A percentile compares a stretch with the other conserved stretches of the same genome.
Evolutionary conservation across 2,888 invertebrate genomes (phyloP).

Genomic region (Allophyes oxyacanthae): DNA sequence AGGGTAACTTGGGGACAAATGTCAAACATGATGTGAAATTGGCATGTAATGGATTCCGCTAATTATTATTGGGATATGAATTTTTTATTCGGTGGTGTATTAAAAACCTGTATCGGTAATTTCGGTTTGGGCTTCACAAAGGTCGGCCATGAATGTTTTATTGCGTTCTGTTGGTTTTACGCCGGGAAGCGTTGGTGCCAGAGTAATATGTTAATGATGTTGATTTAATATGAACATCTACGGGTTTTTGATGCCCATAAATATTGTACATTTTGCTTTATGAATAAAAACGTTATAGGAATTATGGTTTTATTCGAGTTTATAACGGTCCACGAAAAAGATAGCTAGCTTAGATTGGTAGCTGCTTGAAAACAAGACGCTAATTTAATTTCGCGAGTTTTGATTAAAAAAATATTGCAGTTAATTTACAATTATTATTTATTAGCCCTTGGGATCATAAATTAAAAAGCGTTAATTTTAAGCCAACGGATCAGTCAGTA

Average conservation of each 20-base stretch:
- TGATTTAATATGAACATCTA: constrained; percentile 61
- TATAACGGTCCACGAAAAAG: too few species aligned
- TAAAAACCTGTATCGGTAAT: constrained; percentile 65
- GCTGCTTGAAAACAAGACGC: too few species aligned
- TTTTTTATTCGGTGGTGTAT: constrained; percentile 61
- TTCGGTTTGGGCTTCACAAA: constrained; percentile 71
- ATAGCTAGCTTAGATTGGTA: too few species aligned
- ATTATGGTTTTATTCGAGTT: neutral
- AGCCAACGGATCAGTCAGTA: constrained; percentile 62
- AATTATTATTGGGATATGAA: constrained; percentile 74
- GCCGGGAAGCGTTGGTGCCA: constrained; percentile 78
- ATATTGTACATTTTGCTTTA: neutral
- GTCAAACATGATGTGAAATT: constrained; percentile 66
- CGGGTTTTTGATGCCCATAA: constrained; percentile 1
- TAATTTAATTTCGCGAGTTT: too few species aligned
- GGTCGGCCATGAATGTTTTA: constrained; percentile 82
- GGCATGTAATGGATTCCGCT: constrained; percentile 73
- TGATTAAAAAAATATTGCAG: too few species aligned
- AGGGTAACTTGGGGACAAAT: constrained; percentile 57
- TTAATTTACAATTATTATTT: too few species aligned
- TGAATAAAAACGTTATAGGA: neutral
- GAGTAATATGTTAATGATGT: constrained; percentile 75
- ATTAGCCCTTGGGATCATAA: constrained; percentile 32
- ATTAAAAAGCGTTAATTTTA: constrained; percentile 69
- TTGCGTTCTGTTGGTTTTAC: constrained; percentile 77